Evolutionary conservation across 1,140 invertebrate species (phyloP), one percentile per base, ranked within the genome.

Genomic region (Drosophila pandora): DNA sequence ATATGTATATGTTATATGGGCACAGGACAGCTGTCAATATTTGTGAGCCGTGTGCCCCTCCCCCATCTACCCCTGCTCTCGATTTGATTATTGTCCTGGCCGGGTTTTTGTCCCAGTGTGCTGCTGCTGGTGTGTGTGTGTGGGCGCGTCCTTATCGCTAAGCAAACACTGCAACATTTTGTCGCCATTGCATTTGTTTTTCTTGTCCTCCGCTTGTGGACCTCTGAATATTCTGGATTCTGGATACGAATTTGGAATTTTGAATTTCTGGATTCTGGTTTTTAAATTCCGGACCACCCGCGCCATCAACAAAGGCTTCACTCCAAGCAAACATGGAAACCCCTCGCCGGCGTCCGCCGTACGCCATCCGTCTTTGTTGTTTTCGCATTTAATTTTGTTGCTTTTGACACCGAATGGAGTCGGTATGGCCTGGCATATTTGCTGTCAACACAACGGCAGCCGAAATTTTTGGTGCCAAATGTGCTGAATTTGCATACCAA

Each of bases 381-480:
- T 79, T 76, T 88, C 78, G 83, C 79, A 82, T 87, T 87, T 87
- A 82, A 87, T 82, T 79, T 88, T 88, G 83, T 88, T 88, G 84
- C 84, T 83, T 83, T 88, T 88, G 76, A 88, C 83, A 88, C 79
- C 83, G 84, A 69, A 88, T 83, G 83, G 76, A 67, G 69, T 69
- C 77, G 68, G 55, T 62, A 63, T 56, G 55, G 70, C 28, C 60
- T 60, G 41, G 17, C 70, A 45, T 61, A 45, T 60, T 79, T 61
- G 63, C 58, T 81, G 68, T 60, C 81, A 77, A 85, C 81, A 59
- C 59, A 56, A 56, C 73, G 67, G 67, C 67, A 65, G 50, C 57
- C 62, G 21, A 47, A 12, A 17, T 67, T 64, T 47, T 47, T 39
- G 57, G 52, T 64, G 12, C 21, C 41, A 9, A 84, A 78, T 55